These are phyloP conservation scores for Anolis carolinensis DNA, from an alignment of 2,113 vertebrate species.

Conservation along the genomic window DNA sequence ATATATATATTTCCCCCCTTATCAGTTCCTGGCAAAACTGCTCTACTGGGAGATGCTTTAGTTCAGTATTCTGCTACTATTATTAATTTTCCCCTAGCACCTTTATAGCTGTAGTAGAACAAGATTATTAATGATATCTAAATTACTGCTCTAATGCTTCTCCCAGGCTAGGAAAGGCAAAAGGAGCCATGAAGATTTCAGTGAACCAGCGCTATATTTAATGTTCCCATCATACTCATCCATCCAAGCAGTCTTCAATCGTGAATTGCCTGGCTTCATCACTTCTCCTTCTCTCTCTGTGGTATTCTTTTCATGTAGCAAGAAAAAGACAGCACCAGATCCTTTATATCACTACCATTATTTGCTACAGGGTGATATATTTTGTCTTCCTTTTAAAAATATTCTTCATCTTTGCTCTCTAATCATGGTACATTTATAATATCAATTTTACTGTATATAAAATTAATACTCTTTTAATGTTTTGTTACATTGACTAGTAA, in stretches of 20 bases:
- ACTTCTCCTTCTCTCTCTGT: neutral
- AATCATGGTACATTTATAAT: neutral
- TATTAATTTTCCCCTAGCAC: conserved; percentile 46
- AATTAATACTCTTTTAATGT: neutral
- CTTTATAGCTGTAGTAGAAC: conserved; percentile 42
- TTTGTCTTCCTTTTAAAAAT: neutral
- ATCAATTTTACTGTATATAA: neutral
- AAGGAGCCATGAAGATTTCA: conserved; percentile 44
- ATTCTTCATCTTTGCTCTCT: neutral
- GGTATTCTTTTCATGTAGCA: conserved; percentile 5
- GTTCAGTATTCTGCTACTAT: conserved; percentile 48
- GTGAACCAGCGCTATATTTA: conserved; percentile 51
- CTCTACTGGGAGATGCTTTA: conserved; percentile 19
- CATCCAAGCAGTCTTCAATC: conserved; percentile 13
- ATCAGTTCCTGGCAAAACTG: conserved; percentile 45
- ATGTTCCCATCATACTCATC: conserved; percentile 31
- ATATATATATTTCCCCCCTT: conserved; percentile 34
- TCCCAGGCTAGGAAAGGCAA: conserved; percentile 50
- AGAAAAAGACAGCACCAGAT: neutral
- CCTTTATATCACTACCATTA: neutral
- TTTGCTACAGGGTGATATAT: neutral
- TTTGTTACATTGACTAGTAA: neutral
- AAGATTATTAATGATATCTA: conserved; percentile 62
- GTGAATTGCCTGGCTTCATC: conserved; percentile 18
- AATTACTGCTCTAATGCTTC: conserved; percentile 53